phyloP scores from a whole-genome alignment of 2,888 invertebrate genomes.

The Macrosoma leucophasiata region DNA sequence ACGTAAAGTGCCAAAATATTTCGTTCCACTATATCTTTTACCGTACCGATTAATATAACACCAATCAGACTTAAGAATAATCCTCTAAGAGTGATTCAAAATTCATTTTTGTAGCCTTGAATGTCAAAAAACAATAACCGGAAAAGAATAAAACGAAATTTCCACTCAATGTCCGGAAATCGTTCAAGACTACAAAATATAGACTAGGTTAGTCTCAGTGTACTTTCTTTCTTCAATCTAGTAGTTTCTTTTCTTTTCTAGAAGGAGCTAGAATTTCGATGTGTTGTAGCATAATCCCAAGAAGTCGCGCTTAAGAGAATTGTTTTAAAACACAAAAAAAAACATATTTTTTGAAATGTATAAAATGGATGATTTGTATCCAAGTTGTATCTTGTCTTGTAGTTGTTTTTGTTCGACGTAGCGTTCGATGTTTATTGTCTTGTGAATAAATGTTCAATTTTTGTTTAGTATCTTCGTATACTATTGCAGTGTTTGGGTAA shows the following conservation, averaged over 20 bases:
- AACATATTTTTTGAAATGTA: slow-evolving; percentile 66
- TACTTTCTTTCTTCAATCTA: slow-evolving; percentile 40
- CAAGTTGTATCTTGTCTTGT: slow-evolving; percentile 42
- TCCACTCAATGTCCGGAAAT: background rate
- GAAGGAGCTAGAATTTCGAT: slow-evolving; percentile 64
- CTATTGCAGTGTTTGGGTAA: too few relatives aligned
- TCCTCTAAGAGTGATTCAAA: slow-evolving; percentile 60
- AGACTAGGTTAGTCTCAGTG: slow-evolving; percentile 39
- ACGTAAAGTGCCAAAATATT: slow-evolving; percentile 45
- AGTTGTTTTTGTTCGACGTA: slow-evolving; percentile 28
- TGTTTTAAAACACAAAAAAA: slow-evolving; percentile 57
- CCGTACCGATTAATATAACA: slow-evolving; percentile 60
- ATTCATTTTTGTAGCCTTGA: slow-evolving; percentile 45
- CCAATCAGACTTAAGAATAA: slow-evolving; percentile 60
- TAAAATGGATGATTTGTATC: slow-evolving; percentile 45
- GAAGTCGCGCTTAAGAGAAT: slow-evolving; percentile 40
- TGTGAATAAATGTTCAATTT: too few relatives aligned
- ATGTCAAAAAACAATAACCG: slow-evolving; percentile 28
- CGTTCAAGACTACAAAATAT: slow-evolving; percentile 46
- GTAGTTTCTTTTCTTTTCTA: slow-evolving; percentile 47
- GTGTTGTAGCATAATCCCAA: slow-evolving; percentile 55
- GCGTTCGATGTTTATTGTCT: slow-evolving; percentile 9
- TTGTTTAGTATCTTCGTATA: too few relatives aligned
- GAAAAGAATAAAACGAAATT: slow-evolving; percentile 4
- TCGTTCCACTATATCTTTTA: slow-evolving; percentile 28